Base-by-base conservation (phyloP, 2,797 vertebrate genomes). In the Xenopus petersii region DNA sequence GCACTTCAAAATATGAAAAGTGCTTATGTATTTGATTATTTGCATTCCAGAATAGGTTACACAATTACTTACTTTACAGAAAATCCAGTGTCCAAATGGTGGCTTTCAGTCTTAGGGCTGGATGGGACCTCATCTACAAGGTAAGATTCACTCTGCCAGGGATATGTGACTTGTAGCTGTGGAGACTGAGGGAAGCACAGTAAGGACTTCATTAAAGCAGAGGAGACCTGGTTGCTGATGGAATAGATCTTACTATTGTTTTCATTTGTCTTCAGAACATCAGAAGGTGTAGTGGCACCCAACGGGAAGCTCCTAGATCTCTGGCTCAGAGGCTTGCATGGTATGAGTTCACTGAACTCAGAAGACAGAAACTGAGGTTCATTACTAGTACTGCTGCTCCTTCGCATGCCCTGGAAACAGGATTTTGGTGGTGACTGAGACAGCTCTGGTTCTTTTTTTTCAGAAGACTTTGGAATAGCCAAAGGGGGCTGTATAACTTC, bases 191-290 rank as follows among this genome's bases (percentile, higher is more conserved):
- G 87, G 17, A 93, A 88, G 81, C 88, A 90, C 71, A 90, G 89
- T 80, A 94, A 86, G 30, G 94, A 95, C n/a, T 89, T 93, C 93
- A 98, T 96, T 82, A 98, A 80, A 0, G 94, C 96, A 0, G 92
- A 92, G 0, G 95, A 98, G 77, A 99, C 90, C 61, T 93, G 95
- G 81, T 87, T 94, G 77, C 94, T 97, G 85, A 98, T 94, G 82
- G 92, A 88, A 10, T 98, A 91, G 68, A 98, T 94, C 76, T 89
- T 93, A 63, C 87, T 91, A 2, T 87, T 81, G 46, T 85, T 88
- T 56, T 94, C 93, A 0, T 84, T 90, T 0, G 83, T 88, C 21
- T 74, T 85, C 80, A 63, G 75, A 26, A 73, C 77, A 59, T 96
- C 94, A 12, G 84, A 80, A 0, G 89, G 82, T 10, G 83, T 82